Evolutionary conservation across 2,113 vertebrate species (phyloP).

Genomic region (Fukomys damarensis): DNA sequence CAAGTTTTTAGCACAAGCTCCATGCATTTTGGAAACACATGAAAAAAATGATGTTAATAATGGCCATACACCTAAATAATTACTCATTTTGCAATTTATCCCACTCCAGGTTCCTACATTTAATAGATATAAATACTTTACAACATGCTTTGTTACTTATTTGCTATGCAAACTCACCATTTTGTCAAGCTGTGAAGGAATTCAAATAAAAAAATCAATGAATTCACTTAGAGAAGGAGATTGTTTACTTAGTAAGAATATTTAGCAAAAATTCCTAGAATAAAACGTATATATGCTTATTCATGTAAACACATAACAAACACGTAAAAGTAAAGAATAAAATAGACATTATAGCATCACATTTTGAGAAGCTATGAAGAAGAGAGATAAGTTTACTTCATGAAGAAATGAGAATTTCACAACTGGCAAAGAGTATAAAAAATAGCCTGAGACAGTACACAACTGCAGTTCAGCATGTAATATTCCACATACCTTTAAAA

Average conservation of each 20-base stretch:
- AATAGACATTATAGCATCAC: not conserved
- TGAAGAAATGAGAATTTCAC: not conserved
- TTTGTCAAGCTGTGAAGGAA: not conserved
- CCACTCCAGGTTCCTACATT: not conserved
- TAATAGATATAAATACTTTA: not conserved
- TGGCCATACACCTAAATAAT: not conserved
- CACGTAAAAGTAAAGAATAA: not conserved
- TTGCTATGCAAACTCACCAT: not conserved
- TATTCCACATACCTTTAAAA: not conserved
- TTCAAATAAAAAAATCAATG: not conserved
- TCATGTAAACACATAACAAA: not conserved
- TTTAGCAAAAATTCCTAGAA: not conserved
- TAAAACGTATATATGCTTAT: not conserved
- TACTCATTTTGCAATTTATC: not conserved
- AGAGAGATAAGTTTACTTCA: not conserved
- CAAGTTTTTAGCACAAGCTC: not conserved
- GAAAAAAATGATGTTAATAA: not conserved
- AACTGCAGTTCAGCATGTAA: not conserved
- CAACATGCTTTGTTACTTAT: not conserved
- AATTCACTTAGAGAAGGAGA: not conserved
- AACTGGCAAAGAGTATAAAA: not conserved
- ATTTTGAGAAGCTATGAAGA: not conserved
- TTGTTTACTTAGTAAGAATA: not conserved
- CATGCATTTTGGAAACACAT: not conserved
- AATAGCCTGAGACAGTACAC: not conserved